phyloP scores from a whole-genome alignment of 2,797 vertebrate species.

The Steatocranus sp. region DNA sequence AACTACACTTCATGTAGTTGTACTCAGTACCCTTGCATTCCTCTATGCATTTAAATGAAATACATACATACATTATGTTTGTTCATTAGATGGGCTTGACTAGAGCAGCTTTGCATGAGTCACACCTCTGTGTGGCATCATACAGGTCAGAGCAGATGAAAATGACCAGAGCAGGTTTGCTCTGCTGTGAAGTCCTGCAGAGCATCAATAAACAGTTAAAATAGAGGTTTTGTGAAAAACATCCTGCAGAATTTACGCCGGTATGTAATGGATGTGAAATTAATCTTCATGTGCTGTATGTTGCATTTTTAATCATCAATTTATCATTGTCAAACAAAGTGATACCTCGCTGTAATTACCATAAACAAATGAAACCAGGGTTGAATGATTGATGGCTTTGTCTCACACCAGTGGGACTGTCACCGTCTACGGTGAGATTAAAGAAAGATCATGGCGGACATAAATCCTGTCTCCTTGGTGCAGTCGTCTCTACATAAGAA shows the following conservation, averaged over 20 bases:
- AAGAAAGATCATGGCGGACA: background rate
- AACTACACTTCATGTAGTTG: background rate
- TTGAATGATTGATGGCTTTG: slow-evolving; percentile 19
- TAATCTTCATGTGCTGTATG: background rate
- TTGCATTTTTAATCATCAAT: background rate
- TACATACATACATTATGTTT: background rate
- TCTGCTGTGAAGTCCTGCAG: background rate
- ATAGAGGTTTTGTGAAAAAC: background rate
- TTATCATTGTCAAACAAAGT: background rate
- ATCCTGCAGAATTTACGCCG: background rate
- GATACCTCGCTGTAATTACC: background rate
- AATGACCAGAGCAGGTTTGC: background rate
- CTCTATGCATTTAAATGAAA: background rate
- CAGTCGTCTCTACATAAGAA: background rate
- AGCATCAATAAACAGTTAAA: rapidly evolving
- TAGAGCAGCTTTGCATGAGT: background rate
- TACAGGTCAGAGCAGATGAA: background rate
- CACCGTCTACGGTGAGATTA: background rate
- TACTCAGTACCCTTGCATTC: background rate
- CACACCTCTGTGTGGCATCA: background rate
- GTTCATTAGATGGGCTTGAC: background rate
- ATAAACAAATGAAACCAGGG: slow-evolving; percentile 3
- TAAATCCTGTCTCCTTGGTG: background rate
- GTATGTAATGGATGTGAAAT: background rate
- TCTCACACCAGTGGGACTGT: background rate